A percentile compares a stretch with the other conserved stretches of the same genome.
phyloP scores from a whole-genome alignment of 1,140 invertebrate species.

The Laupala kohalensis region DNA sequence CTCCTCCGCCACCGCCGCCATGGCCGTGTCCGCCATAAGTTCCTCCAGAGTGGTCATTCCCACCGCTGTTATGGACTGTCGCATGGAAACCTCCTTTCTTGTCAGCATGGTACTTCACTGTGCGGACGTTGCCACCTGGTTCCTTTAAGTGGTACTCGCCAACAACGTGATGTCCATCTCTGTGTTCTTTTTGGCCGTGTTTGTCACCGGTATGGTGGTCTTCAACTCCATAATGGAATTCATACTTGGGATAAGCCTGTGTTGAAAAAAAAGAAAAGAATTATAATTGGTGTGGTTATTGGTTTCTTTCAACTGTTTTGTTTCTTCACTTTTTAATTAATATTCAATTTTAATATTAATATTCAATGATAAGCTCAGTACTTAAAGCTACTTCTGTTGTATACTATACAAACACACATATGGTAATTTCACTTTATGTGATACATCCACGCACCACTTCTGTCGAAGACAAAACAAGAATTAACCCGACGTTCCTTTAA shows the following conservation, averaged over 20 bases:
- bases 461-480: no score
- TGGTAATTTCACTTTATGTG: no score
- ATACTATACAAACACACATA: no score
- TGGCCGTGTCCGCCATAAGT: not conserved
- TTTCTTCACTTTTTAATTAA: no score
- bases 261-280: no score
- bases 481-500: no score
- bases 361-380: no score
- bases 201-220: slow-evolving; percentile 19
- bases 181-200: slow-evolving; percentile 15
- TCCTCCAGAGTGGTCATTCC: slow-evolving; percentile 5
- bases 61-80: not conserved
- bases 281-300: no score
- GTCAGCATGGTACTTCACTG: slow-evolving; percentile 24
- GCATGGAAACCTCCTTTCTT: slow-evolving; percentile 22
- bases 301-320: no score
- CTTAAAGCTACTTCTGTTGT: no score
- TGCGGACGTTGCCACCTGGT: slow-evolving; percentile 35
- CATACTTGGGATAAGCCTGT: slow-evolving; percentile 16
- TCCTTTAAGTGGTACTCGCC: slow-evolving; percentile 28
- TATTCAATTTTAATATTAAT: no score
- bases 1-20: not conserved
- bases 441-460: no score
- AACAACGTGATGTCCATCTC: slow-evolving; percentile 15
- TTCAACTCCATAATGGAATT: slow-evolving; percentile 17